Evolutionary conservation across 1,140 invertebrate species (phyloP), one percentile per base, ranked within the genome.

Genomic region (Phenacoccus solenopsis): DNA sequence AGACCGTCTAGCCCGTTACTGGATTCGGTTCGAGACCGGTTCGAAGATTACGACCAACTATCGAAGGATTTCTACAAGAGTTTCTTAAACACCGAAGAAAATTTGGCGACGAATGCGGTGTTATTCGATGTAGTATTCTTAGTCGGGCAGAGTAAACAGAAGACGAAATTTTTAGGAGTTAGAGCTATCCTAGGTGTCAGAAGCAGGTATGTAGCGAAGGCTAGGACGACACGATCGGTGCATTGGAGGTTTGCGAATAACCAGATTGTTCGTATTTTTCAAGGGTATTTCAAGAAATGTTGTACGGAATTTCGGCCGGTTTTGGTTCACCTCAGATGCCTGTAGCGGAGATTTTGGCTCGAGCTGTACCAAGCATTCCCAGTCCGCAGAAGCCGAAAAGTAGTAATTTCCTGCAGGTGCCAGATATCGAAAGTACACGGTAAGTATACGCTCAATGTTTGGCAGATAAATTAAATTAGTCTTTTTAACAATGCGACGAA

Each of bases 291-390:
- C 89, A 96, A 83, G 93, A 96, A 81, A 95, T 96, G 92, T 79
- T 96, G 21, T 96, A 96, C 77, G 93, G 93, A 71, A 95, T 96
- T 74, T 91, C 93, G 76, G 91, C 92, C 0, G 91, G 91, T 38
- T 94, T 94, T 77, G 91, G 93, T n/a, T 93, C 91, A 68, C 92
- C 90, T 0, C 91, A 93, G 82, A 91, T 93, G 70, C 92, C 91
- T 0, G 91, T 94, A 1, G 91, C 91, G 0, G 91, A 95, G 78
- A 80, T 94, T 64, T 80, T 94, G 61, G 88, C 91, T 0, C 83
- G 91, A 69, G 90, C 91, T 1, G 91, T 89, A 1, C 92, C 92
- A 0, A 90, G 89, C 10, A 79, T 93, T 21, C 83, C 93, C 2
- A 91, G 89, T 70, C 90, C 90, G 0, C 88, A 90, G 74, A 88